Conservation (phyloP, 2,797 vertebrate genomes). For the Morus bassanus region DNA sequence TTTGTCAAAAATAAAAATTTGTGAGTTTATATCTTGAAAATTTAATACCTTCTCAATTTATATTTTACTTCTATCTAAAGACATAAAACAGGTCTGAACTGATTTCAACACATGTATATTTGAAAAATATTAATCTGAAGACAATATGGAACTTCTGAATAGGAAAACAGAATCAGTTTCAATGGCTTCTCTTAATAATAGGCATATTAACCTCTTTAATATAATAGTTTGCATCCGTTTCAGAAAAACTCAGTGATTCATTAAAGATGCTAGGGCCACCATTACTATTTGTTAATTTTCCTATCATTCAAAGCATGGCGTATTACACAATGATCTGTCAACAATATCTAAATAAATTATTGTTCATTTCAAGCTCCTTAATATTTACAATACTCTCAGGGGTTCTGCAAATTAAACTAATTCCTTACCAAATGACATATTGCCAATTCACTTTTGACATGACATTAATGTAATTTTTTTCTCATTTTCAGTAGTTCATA, state of each 20-base stretch:
- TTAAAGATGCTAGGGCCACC: rapidly evolving
- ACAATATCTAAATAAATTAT: neutral
- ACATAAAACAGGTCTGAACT: neutral
- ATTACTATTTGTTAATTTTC: neutral
- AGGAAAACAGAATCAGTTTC: neutral
- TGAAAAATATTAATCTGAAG: neutral
- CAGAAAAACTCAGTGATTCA: neutral
- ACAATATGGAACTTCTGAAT: neutral
- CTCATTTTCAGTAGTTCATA: neutral
- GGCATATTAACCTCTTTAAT: neutral
- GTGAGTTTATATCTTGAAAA: neutral
- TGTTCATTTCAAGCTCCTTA: neutral
- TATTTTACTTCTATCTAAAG: neutral
- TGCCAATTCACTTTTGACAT: neutral
- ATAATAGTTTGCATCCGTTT: neutral
- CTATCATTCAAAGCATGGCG: neutral
- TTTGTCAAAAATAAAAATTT: neutral
- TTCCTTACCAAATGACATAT: neutral
- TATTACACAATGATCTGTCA: neutral
- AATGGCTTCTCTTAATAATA: neutral
- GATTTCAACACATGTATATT: neutral
- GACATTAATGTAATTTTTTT: neutral
- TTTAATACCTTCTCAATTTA: neutral
- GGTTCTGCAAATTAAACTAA: neutral
- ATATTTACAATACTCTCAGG: neutral